phyloP scores from a whole-genome alignment of 2,113 vertebrate species.

The Pterocles orientalis region DNA sequence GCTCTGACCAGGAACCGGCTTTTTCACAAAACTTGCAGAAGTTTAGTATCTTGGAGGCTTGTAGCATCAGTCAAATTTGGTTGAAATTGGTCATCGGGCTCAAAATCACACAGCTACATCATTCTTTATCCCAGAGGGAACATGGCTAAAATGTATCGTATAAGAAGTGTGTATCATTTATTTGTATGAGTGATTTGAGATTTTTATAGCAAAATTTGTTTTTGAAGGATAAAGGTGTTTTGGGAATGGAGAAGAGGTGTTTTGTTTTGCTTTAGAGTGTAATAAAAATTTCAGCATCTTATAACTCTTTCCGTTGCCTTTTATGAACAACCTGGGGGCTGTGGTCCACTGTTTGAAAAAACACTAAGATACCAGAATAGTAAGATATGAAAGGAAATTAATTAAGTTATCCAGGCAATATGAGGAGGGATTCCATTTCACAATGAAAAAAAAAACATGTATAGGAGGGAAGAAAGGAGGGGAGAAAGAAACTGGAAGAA shows the following conservation, averaged over 20 bases:
- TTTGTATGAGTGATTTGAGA: conserved; percentile 4
- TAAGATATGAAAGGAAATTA: neutral
- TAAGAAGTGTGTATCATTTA: neutral
- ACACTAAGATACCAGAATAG: neutral
- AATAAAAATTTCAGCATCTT: conserved; percentile 38
- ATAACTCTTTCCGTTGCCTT: neutral
- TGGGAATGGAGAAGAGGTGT: neutral
- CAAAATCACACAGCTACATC: neutral
- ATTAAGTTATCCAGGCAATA: neutral
- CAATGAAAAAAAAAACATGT: neutral
- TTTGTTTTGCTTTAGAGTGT: conserved; percentile 11
- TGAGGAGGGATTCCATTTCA: neutral
- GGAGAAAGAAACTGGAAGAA: neutral
- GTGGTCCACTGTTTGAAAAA: conserved; percentile 19
- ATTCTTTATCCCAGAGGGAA: neutral
- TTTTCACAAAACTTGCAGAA: neutral
- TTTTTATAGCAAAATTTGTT: neutral
- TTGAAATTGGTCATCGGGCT: neutral
- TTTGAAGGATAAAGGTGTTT: neutral
- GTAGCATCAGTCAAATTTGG: neutral
- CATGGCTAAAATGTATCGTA: neutral
- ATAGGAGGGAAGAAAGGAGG: neutral
- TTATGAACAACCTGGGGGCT: conserved; percentile 31
- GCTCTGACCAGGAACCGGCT: neutral
- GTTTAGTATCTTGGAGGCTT: neutral